phyloP scores from a whole-genome alignment of 1,140 invertebrate species.

The Lasioglossum albipes region DNA sequence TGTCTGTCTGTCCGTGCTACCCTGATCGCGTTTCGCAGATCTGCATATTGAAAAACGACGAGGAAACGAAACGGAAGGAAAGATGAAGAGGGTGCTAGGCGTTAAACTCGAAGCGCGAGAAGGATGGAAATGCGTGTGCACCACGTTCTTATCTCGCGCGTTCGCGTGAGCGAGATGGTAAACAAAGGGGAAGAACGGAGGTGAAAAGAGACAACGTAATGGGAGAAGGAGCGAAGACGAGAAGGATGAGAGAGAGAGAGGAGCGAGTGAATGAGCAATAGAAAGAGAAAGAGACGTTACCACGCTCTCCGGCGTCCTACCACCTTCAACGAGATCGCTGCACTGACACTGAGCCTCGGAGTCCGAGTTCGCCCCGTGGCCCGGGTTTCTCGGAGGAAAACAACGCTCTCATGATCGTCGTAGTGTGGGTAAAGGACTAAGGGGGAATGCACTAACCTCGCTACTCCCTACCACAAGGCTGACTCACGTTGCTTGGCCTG shows the following conservation, averaged over 20 bases:
- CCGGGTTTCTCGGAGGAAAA: slow-evolving; percentile 53
- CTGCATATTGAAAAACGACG: slow-evolving; percentile 9
- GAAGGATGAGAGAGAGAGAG: not conserved
- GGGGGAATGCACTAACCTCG: slow-evolving; percentile 62
- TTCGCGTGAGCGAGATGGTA: slow-evolving; percentile 7
- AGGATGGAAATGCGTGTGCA: not conserved
- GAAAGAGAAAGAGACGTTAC: slow-evolving; percentile 13
- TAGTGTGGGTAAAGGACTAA: slow-evolving; percentile 54
- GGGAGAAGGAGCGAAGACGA: not conserved
- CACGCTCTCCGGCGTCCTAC: slow-evolving; percentile 34
- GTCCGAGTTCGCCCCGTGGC: slow-evolving; percentile 38
- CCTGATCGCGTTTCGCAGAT: slow-evolving; percentile 9
- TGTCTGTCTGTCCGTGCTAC: slow-evolving; percentile 10
- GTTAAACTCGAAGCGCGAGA: not conserved
- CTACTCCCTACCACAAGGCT: slow-evolving; percentile 51
- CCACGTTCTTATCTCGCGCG: slow-evolving; percentile 34
- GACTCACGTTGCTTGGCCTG: slow-evolving; percentile 56
- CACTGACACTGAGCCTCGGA: slow-evolving; percentile 46
- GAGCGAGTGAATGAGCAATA: not conserved
- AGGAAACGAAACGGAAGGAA: slow-evolving; percentile 5
- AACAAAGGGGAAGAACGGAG: not conserved
- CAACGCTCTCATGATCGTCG: slow-evolving; percentile 40
- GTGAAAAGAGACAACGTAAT: not conserved
- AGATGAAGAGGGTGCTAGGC: slow-evolving; percentile 19
- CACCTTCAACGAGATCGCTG: slow-evolving; percentile 53